A percentile compares a stretch with the other conserved stretches of the same genome.
Conservation (phyloP, 2,797 vertebrate species). For the Graptemys geographica region DNA sequence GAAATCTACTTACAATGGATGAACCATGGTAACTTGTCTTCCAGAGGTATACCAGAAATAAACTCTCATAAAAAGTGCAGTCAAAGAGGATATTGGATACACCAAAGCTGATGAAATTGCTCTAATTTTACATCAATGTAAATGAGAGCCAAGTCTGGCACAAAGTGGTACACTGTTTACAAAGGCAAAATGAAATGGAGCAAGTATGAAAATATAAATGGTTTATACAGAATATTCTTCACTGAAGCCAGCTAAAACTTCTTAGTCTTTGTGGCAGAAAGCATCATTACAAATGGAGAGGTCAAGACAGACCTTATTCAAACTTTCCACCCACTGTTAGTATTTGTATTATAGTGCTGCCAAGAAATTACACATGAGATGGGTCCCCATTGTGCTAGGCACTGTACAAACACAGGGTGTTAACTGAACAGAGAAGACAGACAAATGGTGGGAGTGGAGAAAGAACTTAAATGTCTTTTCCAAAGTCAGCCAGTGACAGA, state of each 20-base stretch:
- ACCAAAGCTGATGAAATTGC: conserved; percentile 53
- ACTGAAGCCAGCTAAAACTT: conserved; percentile 36
- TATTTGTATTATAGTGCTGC: neutral
- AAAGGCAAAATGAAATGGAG: conserved; percentile 62
- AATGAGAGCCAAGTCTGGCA: conserved; percentile 61
- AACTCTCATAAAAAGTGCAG: conserved; percentile 51
- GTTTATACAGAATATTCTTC: conserved; percentile 59
- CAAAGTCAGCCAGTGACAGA: neutral
- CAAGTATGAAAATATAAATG: conserved; percentile 61
- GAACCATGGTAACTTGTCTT: conserved; percentile 45
- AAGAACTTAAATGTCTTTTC: neutral
- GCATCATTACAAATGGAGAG: neutral
- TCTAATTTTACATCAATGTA: conserved; percentile 64
- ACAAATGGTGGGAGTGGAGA: neutral
- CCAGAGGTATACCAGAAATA: conserved; percentile 33
- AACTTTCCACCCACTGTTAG: neutral
- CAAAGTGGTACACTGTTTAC: neutral
- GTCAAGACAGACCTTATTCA: neutral
- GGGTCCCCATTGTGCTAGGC: neutral
- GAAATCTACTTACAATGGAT: neutral
- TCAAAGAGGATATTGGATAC: conserved; percentile 50
- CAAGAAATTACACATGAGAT: neutral
- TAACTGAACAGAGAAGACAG: neutral
- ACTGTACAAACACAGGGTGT: fast-evolving
- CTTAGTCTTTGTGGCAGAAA: conserved; percentile 7